phyloP scores from a whole-genome alignment of 1,140 invertebrate species.

The Rhagoletis zephyria region DNA sequence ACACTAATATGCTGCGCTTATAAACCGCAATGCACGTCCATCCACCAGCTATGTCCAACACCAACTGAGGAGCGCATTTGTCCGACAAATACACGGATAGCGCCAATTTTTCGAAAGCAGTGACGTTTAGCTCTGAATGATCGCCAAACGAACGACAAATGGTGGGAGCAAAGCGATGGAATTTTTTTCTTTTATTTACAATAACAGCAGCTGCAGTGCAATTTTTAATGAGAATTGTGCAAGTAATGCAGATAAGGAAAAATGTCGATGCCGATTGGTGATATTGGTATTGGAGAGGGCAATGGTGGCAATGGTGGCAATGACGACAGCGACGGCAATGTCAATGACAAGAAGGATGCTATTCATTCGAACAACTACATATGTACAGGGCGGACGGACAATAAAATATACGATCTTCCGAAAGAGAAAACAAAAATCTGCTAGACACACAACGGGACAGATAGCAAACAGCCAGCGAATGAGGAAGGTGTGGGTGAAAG shows the following conservation, averaged over 20 bases:
- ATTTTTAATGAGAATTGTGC: neutral
- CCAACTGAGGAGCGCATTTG: neutral
- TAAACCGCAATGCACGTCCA: neutral
- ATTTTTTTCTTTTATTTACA: neutral
- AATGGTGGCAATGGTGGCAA: conserved; percentile 18
- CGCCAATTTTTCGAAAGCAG: conserved; percentile 9
- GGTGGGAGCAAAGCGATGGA: neutral
- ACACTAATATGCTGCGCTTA: neutral
- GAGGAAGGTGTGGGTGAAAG: too few relatives aligned
- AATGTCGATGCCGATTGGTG: neutral
- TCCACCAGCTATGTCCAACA: neutral
- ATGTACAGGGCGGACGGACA: neutral
- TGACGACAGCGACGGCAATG: conserved; percentile 1
- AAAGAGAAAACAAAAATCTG: too few relatives aligned
- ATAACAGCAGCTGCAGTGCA: neutral
- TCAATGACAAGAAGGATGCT: conserved; percentile 1
- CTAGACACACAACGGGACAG: too few relatives aligned
- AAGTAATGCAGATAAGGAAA: neutral
- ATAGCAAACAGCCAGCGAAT: too few relatives aligned
- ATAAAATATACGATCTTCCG: neutral
- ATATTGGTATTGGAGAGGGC: neutral
- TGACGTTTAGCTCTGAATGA: conserved; percentile 13
- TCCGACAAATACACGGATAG: neutral
- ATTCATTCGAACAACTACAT: neutral
- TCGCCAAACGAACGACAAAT: neutral